Conservation (phyloP, 2,888 invertebrate genomes). For the Barypeithes pellucidus region DNA sequence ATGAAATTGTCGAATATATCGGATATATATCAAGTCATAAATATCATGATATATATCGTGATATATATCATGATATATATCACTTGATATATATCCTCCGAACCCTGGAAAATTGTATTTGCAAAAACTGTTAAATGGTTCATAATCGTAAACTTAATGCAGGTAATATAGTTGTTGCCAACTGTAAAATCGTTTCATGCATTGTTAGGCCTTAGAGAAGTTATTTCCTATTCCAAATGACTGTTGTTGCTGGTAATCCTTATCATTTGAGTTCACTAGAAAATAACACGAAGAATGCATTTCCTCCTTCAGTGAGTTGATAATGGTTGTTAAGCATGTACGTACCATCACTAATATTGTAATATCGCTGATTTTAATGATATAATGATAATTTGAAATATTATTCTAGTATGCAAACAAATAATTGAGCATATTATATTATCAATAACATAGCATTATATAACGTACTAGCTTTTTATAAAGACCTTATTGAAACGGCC, state of each 20-base stretch:
- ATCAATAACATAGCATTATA: too few relatives aligned
- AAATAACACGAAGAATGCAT: conserved; percentile 18
- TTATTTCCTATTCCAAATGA: neutral
- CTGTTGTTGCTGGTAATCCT: neutral
- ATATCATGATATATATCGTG: too few relatives aligned
- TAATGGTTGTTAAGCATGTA: conserved; percentile 5
- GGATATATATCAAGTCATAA: too few relatives aligned
- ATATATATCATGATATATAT: too few relatives aligned
- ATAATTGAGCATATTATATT: neutral
- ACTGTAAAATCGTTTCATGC: conserved; percentile 10
- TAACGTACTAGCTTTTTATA: too few relatives aligned
- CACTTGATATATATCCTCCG: too few relatives aligned
- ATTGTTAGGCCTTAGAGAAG: conserved; percentile 10
- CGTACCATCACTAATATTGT: neutral
- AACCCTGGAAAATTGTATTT: too few relatives aligned
- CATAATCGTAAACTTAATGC: neutral
- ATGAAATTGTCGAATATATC: too few relatives aligned
- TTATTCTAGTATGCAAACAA: too few relatives aligned
- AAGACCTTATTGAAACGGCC: too few relatives aligned
- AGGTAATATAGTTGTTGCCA: neutral
- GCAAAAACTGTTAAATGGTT: too few relatives aligned
- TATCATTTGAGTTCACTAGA: conserved; percentile 21
- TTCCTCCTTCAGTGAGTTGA: conserved; percentile 6
- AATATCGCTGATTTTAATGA: neutral
- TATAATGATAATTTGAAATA: neutral